These are phyloP conservation scores for Heliothis subflexa DNA, from an alignment of 1,140 invertebrate species.

Conservation along the genomic window DNA sequence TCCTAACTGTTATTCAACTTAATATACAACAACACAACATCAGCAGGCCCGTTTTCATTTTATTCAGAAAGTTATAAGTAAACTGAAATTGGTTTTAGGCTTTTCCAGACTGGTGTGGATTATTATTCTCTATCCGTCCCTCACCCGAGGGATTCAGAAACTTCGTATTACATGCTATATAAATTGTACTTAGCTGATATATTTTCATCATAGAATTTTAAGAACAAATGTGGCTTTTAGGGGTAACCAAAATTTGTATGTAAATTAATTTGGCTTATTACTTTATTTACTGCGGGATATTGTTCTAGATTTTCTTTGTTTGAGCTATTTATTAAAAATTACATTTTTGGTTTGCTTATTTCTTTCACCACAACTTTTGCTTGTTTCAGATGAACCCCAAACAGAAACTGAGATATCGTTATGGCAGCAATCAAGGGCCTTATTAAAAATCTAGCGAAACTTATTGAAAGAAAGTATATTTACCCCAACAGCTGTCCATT, in stretches of 20 bases:
- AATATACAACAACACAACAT: neutral
- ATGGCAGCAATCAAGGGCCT: neutral
- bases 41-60: neutral
- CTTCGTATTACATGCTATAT: neutral
- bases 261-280: too few species aligned
- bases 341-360: too few species aligned
- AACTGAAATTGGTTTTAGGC: slow-evolving; percentile 15
- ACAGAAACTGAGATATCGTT: neutral
- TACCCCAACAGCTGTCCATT: slow-evolving; percentile 80
- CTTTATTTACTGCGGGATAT: too few species aligned
- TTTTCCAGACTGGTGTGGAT: slow-evolving; percentile 5
- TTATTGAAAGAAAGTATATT: slow-evolving; percentile 18
- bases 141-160: neutral
- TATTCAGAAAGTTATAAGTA: neutral
- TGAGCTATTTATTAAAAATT: too few species aligned
- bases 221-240: too few species aligned
- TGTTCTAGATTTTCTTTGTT: too few species aligned
- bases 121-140: slow-evolving; percentile 13
- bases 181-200: neutral
- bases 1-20: slow-evolving; percentile 5
- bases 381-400: too few species aligned
- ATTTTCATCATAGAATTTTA: neutral
- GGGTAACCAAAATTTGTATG: too few species aligned
- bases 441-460: neutral
- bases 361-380: too few species aligned